Conservation (phyloP, 2,888 invertebrate genomes). For the Trissolcus japonicus region DNA sequence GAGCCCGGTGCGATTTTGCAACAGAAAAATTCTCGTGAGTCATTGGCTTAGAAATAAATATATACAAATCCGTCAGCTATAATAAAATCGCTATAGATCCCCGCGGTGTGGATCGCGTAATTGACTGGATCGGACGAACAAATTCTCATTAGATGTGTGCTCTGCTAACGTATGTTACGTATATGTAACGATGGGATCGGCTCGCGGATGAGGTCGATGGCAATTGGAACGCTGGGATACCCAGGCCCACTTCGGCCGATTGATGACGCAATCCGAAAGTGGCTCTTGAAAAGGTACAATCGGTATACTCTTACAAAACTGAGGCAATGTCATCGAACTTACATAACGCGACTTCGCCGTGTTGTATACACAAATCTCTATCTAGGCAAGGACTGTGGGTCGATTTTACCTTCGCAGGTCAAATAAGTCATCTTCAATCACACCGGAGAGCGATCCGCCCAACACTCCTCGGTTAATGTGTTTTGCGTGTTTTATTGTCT, state of each 20-base stretch:
- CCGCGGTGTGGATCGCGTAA: conserved; percentile 40
- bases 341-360: conserved; percentile 58
- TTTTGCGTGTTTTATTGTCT: no score
- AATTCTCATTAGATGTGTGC: conserved; percentile 52
- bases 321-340: conserved; percentile 70
- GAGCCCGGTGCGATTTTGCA: conserved; percentile 27
- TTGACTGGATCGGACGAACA: conserved; percentile 42
- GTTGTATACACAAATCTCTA: conserved; percentile 24
- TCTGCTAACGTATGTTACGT: conserved; percentile 48
- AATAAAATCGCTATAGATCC: conserved; percentile 40
- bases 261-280: conserved; percentile 62
- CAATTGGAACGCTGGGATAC: conserved; percentile 53
- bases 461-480: no score
- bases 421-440: conserved; percentile 16
- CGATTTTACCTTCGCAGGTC: conserved; percentile 8
- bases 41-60: conserved; percentile 28
- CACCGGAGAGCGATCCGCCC: neutral
- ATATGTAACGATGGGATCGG: conserved; percentile 58
- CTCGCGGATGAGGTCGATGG: conserved; percentile 58
- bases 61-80: conserved; percentile 28
- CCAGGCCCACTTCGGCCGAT: conserved; percentile 46
- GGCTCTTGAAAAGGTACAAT: conserved; percentile 51
- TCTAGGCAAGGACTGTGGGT: conserved; percentile 39
- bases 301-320: conserved; percentile 59
- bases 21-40: conserved; percentile 33